A percentile compares a stretch with the other conserved stretches of the same genome.
Evolutionary conservation across 2,888 invertebrate species (phyloP).

Genomic region (Cryptus viduatorius): DNA sequence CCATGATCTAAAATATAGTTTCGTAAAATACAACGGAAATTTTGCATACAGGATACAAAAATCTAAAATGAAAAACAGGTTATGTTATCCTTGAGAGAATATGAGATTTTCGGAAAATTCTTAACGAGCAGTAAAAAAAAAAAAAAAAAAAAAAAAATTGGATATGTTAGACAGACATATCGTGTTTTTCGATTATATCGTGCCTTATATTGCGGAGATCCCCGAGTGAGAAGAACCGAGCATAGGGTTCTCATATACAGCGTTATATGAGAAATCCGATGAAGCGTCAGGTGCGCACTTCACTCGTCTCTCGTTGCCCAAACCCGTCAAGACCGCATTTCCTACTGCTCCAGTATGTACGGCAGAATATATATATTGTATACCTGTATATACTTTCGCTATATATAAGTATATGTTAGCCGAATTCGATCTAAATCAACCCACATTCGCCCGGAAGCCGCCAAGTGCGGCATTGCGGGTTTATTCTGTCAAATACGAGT

Average conservation of each 20-base stretch:
- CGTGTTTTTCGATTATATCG: constrained; percentile 12
- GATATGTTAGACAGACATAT: neutral
- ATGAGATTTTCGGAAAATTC: too few species aligned
- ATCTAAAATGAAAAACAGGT: too few species aligned
- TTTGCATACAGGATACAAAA: too few species aligned
- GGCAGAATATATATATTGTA: constrained; percentile 8
- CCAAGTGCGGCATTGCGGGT: constrained; percentile 46
- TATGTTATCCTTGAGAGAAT: too few species aligned
- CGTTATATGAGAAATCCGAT: constrained; percentile 45
- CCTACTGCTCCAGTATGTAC: constrained; percentile 29
- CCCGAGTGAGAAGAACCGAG: neutral
- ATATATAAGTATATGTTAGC: constrained; percentile 15
- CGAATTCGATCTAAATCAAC: constrained; percentile 75
- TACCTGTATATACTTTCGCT: constrained; percentile 1
- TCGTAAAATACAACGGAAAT: too few species aligned
- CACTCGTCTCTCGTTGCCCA: constrained; percentile 51
- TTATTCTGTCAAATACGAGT: constrained; percentile 65
- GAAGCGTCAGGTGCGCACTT: constrained; percentile 52
- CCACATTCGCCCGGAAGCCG: constrained; percentile 68
- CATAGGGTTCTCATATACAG: neutral
- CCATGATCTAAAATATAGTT: too few species aligned
- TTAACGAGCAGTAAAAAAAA: neutral
- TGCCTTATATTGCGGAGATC: neutral
- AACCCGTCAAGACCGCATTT: constrained; percentile 54
- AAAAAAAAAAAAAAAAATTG: neutral